Evolutionary conservation across 2,113 vertebrate genomes (phyloP).

Genomic region (Ceuthmochares aereus): DNA sequence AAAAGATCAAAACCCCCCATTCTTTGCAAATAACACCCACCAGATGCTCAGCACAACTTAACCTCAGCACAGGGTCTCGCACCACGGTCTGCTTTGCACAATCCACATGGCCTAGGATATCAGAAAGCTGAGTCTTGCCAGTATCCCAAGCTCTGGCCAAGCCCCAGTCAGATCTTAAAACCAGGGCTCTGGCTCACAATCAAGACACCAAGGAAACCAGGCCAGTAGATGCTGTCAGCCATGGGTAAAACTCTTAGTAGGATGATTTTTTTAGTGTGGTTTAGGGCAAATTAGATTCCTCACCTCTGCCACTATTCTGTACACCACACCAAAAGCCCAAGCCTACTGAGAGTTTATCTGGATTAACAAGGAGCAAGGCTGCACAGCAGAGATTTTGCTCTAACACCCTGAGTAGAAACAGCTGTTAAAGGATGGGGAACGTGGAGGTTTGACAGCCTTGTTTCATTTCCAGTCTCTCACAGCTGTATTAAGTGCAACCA

Average conservation of each 20-base stretch:
- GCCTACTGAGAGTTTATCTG: background rate
- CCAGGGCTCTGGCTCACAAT: background rate
- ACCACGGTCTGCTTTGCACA: background rate
- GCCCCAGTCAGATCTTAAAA: background rate
- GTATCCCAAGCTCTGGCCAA: background rate
- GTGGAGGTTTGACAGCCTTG: background rate
- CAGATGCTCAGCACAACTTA: background rate
- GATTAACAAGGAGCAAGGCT: background rate
- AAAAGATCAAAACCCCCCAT: too few species aligned
- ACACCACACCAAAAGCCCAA: background rate
- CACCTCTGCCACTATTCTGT: background rate
- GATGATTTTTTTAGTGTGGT: fast-evolving
- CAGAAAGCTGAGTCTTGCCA: background rate
- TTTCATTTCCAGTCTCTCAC: background rate
- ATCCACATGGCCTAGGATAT: background rate
- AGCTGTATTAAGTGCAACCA: background rate
- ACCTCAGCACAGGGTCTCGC: background rate
- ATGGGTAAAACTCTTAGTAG: background rate
- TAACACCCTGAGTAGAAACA: background rate
- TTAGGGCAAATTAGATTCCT: background rate
- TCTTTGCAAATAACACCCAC: background rate
- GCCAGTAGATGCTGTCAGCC: background rate
- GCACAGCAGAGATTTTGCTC: background rate
- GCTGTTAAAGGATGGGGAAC: background rate
- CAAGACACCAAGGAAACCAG: background rate